These are phyloP conservation scores for Pyrgilauda ruficollis DNA, from an alignment of 2,113 vertebrate genomes.

Conservation along the genomic window DNA sequence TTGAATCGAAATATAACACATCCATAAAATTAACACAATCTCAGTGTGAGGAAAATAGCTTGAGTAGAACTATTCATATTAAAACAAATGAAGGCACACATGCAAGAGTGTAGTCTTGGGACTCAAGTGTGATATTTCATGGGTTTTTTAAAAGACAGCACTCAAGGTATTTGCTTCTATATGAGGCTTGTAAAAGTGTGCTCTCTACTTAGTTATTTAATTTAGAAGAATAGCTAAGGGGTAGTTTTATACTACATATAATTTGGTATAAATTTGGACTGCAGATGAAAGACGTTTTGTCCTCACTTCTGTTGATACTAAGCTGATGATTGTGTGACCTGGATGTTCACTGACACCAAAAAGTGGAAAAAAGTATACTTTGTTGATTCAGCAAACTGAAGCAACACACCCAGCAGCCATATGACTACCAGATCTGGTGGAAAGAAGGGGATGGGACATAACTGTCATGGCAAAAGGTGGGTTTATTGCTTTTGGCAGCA, in stretches of 20 bases:
- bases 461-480: neutral
- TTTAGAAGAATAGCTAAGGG: neutral
- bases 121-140: neutral
- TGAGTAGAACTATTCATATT: neutral
- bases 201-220: neutral
- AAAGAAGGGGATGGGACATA: neutral
- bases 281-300: neutral
- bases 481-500: neutral
- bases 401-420: neutral
- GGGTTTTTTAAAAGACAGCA: neutral
- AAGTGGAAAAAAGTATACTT: neutral
- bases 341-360: neutral
- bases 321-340: neutral
- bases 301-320: neutral
- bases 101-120: neutral
- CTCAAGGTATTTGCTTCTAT: neutral
- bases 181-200: neutral
- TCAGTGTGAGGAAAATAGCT: neutral
- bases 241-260: neutral
- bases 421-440: neutral
- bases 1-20: neutral
- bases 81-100: neutral
- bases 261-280: neutral
- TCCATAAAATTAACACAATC: neutral
- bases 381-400: neutral